phyloP scores from a whole-genome alignment of 2,888 invertebrate genomes.

The Isoperla grammatica region DNA sequence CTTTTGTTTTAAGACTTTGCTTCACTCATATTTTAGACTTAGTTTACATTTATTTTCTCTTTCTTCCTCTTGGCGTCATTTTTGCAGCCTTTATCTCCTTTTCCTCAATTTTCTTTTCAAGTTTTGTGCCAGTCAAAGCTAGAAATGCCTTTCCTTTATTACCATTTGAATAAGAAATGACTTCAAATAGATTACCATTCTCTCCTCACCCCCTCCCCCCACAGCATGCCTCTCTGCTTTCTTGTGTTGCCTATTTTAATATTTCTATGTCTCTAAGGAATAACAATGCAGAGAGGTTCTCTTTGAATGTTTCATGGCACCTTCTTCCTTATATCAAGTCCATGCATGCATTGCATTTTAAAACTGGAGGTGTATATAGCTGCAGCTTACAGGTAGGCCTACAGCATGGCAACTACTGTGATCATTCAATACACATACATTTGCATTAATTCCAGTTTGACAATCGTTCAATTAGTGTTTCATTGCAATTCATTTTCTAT shows the following conservation, averaged over 20 bases:
- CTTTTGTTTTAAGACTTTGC: conserved; percentile 14
- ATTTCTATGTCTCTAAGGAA: conserved; percentile 28
- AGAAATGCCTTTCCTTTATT: conserved; percentile 32
- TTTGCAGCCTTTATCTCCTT: conserved; percentile 24
- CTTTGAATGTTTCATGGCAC: conserved; percentile 33
- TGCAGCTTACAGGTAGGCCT: too few species aligned
- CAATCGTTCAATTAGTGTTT: too few species aligned
- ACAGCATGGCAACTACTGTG: too few species aligned
- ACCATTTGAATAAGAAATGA: conserved; percentile 36
- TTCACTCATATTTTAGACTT: conserved; percentile 17
- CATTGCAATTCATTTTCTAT: too few species aligned
- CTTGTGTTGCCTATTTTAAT: conserved; percentile 27
- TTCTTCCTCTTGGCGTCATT: conserved; percentile 19
- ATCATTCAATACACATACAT: too few species aligned
- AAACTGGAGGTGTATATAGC: neutral
- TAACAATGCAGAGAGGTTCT: conserved; percentile 22
- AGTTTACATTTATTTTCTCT: conserved; percentile 30
- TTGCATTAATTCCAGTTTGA: too few species aligned
- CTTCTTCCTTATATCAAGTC: conserved; percentile 19
- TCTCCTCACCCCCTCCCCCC: conserved; percentile 22
- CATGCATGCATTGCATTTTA: neutral
- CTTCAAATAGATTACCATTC: conserved; percentile 35
- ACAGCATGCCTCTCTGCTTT: conserved; percentile 28
- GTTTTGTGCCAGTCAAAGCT: conserved; percentile 15
- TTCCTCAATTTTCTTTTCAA: conserved; percentile 18